phyloP scores from a whole-genome alignment of 2,797 vertebrate species.

The Neopelma chrysocephalum region DNA sequence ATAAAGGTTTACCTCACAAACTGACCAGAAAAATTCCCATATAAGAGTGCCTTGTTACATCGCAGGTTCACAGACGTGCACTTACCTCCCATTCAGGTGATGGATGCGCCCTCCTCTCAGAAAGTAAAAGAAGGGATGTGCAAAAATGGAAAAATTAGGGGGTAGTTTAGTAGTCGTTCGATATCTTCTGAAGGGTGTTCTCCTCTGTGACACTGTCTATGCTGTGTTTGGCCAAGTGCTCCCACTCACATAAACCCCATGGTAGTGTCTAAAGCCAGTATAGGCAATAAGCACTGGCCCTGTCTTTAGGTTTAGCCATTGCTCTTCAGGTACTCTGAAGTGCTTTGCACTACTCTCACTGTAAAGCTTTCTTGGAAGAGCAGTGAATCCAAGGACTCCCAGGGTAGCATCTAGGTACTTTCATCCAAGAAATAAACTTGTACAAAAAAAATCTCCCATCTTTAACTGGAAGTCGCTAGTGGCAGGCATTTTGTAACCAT shows the following conservation, averaged over 20 bases:
- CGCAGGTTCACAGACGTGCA: neutral
- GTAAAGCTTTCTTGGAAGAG: neutral
- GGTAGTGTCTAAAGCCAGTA: neutral
- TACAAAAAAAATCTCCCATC: neutral
- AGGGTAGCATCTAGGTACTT: neutral
- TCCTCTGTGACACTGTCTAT: neutral
- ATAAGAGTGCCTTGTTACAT: neutral
- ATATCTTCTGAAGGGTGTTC: neutral
- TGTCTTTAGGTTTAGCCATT: neutral
- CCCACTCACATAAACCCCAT: neutral
- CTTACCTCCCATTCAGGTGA: neutral
- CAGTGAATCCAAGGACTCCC: neutral
- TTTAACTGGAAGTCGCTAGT: neutral
- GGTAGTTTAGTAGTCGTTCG: neutral
- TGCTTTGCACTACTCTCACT: neutral
- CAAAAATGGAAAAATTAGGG: neutral
- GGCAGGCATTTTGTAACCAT: neutral
- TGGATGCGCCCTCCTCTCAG: neutral
- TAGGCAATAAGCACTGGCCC: fast-evolving
- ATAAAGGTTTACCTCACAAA: neutral
- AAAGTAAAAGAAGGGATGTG: neutral
- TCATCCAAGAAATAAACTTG: neutral
- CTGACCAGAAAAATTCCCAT: neutral
- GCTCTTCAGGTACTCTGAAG: neutral
- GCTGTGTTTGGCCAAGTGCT: neutral